phyloP scores from a whole-genome alignment of 2,113 vertebrate species.

The Sylvilagus bachmani region DNA sequence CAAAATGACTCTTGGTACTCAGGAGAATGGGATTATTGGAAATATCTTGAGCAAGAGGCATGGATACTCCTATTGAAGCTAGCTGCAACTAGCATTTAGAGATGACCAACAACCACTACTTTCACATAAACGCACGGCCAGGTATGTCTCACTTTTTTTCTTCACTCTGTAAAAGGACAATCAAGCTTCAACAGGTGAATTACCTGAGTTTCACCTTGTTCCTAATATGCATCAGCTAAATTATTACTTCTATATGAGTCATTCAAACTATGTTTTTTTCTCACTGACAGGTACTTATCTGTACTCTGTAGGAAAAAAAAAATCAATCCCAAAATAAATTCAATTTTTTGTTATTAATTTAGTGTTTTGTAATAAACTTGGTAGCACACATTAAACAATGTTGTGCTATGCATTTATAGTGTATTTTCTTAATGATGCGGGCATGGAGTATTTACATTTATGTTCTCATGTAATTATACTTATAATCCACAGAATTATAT shows the following conservation, averaged over 20 bases:
- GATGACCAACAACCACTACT: neutral
- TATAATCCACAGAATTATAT: neutral
- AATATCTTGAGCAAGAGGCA: neutral
- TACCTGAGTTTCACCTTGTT: neutral
- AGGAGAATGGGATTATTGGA: neutral
- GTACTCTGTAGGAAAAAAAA: neutral
- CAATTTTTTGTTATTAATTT: neutral
- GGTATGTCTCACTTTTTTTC: neutral
- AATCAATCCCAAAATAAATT: neutral
- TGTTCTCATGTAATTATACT: neutral
- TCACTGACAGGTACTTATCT: neutral
- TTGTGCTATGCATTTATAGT: neutral
- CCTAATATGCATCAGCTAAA: neutral
- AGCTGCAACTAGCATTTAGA: neutral
- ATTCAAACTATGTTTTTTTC: neutral
- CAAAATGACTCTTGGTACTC: neutral
- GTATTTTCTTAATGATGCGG: neutral
- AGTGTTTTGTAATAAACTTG: neutral
- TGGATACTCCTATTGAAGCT: neutral
- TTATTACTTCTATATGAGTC: slow-evolving; percentile 7
- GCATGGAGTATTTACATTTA: neutral
- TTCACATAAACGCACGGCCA: neutral
- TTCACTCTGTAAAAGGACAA: neutral
- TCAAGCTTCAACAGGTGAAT: neutral
- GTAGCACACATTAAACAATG: neutral